These are phyloP conservation scores for Sebastes iracundus DNA, from an alignment of 2,797 vertebrate species.

Conservation along the genomic window DNA sequence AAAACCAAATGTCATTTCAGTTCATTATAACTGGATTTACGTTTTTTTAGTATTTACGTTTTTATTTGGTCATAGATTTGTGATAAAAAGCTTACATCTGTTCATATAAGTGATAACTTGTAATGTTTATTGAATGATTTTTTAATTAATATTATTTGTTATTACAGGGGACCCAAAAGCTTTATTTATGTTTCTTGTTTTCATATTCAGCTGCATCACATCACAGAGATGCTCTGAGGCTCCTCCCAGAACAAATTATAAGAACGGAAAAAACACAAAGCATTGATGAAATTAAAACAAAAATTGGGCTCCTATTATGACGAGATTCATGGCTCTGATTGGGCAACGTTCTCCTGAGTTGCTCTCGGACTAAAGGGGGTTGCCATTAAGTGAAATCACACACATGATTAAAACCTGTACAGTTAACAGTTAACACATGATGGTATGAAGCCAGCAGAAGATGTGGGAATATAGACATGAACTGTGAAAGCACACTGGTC, in stretches of 20 bases:
- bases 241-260: background rate
- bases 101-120: background rate
- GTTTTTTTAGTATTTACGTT: background rate
- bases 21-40: background rate
- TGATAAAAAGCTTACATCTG: background rate
- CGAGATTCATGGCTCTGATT: background rate
- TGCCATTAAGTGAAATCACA: background rate
- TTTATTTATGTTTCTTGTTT: background rate
- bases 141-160: background rate
- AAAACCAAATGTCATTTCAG: too few relatives aligned
- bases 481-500: background rate
- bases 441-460: background rate
- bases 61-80: background rate
- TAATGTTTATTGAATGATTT: background rate
- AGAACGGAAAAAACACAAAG: background rate
- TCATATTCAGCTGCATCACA: background rate
- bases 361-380: background rate
- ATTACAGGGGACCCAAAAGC: background rate
- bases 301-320: background rate
- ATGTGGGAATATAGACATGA: background rate
- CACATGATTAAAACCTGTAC: constrained; percentile 1
- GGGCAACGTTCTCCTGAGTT: background rate
- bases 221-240: background rate
- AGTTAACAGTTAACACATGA: background rate
- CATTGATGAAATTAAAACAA: background rate